A percentile compares a stretch with the other conserved stretches of the same genome.
Conservation (phyloP, 2,797 vertebrate species). For the Gymnopithys bicolor region DNA sequence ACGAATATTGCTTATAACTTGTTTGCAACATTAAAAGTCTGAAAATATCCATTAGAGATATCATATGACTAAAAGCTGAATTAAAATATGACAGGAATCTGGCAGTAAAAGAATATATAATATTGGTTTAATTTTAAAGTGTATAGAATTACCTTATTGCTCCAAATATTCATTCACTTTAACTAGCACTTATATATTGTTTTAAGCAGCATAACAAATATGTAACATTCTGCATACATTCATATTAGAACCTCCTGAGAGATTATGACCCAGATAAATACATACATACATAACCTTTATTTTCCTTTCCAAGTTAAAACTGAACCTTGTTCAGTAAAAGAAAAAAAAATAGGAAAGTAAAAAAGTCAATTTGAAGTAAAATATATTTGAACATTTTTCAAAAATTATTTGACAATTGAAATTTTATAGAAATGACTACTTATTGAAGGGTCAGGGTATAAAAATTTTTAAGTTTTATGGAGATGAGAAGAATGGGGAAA, state of each 20-base stretch:
- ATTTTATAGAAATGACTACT: background rate
- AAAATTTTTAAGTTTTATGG: background rate
- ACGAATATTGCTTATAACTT: constrained; percentile 63
- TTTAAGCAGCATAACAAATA: constrained; percentile 68
- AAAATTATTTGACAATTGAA: background rate
- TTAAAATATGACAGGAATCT: constrained; percentile 73
- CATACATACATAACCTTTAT: background rate
- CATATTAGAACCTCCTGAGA: constrained; percentile 44
- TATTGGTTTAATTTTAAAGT: constrained; percentile 65
- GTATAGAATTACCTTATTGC: constrained; percentile 73
- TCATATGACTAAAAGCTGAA: constrained; percentile 71
- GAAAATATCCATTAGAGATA: constrained; percentile 69
- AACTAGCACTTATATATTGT: constrained; percentile 33
- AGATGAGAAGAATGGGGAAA: background rate
- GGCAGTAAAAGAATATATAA: constrained; percentile 62
- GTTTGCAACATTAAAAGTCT: constrained; percentile 61
- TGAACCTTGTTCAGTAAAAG: background rate
- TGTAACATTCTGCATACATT: constrained; percentile 54
- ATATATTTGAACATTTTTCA: background rate
- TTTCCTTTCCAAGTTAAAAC: constrained; percentile 19
- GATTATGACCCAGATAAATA: background rate
- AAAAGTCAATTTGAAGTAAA: background rate
- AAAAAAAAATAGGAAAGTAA: background rate
- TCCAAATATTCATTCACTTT: constrained; percentile 67
- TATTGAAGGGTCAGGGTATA: background rate